These are phyloP conservation scores for Lophochroa leadbeateri DNA, from an alignment of 2,113 vertebrate species.

Conservation along the genomic window DNA sequence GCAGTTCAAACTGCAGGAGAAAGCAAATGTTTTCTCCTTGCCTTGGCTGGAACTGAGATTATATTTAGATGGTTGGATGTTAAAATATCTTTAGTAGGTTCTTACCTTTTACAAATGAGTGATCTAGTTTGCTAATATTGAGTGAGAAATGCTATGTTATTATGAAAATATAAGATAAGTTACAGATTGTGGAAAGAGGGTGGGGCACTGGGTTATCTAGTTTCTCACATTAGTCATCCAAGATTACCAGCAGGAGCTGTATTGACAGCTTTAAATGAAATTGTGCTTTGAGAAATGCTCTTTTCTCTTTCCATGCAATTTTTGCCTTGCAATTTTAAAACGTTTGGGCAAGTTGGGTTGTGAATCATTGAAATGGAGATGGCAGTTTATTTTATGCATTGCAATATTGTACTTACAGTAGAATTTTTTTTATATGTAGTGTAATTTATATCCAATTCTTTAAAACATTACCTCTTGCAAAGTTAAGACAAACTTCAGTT, in stretches of 20 bases:
- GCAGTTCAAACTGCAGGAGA: background rate
- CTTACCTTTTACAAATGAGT: background rate
- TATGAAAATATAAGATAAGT: background rate
- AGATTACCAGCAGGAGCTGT: background rate
- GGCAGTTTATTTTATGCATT: background rate
- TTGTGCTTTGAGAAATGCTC: background rate
- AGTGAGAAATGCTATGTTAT: background rate
- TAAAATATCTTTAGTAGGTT: background rate
- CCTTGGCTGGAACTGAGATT: background rate
- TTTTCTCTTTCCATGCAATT: background rate
- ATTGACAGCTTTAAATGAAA: constrained; percentile 33
- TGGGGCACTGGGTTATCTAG: constrained; percentile 36
- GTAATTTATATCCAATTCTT: background rate
- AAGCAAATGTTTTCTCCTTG: background rate
- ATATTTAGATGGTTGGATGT: background rate
- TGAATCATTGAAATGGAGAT: background rate
- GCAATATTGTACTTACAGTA: background rate
- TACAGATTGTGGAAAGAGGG: constrained; percentile 29
- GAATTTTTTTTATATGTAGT: background rate
- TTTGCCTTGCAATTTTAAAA: background rate
- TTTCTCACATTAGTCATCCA: constrained; percentile 42
- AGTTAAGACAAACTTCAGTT: background rate
- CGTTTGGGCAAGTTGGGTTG: background rate
- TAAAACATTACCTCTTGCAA: background rate
- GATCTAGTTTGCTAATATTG: background rate